Conservation (phyloP, 1,140 invertebrate species). For the Trachymyrmex septentrionalis region DNA sequence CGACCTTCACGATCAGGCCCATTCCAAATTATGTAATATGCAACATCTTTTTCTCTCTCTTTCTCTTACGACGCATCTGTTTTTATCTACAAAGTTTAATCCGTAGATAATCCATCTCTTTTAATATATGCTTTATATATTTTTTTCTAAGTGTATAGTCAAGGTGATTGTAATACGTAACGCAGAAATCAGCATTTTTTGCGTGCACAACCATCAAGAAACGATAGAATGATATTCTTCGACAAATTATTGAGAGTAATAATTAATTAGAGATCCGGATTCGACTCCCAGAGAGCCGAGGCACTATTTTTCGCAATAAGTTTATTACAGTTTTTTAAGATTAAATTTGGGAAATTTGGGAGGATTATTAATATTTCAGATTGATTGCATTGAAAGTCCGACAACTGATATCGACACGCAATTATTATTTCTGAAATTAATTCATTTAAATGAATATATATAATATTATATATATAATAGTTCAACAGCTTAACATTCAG, state of each 20-base stretch:
- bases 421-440: too few species aligned
- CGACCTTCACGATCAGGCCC: conserved; percentile 25
- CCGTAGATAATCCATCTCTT: neutral
- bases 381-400: too few species aligned
- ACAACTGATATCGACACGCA: too few species aligned
- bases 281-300: too few species aligned
- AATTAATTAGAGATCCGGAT: neutral
- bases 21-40: conserved; percentile 55
- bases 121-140: neutral
- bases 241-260: neutral
- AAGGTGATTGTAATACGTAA: conserved; percentile 25
- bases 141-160: neutral
- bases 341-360: too few species aligned
- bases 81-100: conserved; percentile 21
- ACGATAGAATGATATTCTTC: neutral
- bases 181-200: neutral
- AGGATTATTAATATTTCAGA: too few species aligned
- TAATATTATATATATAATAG: too few species aligned
- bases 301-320: too few species aligned
- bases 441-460: too few species aligned
- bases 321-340: too few species aligned
- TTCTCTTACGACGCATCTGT: neutral
- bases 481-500: too few species aligned
- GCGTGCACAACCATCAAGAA: neutral
- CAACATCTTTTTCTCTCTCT: conserved; percentile 33